phyloP scores from a whole-genome alignment of 2,888 invertebrate species.

The Polyommatus icarus region DNA sequence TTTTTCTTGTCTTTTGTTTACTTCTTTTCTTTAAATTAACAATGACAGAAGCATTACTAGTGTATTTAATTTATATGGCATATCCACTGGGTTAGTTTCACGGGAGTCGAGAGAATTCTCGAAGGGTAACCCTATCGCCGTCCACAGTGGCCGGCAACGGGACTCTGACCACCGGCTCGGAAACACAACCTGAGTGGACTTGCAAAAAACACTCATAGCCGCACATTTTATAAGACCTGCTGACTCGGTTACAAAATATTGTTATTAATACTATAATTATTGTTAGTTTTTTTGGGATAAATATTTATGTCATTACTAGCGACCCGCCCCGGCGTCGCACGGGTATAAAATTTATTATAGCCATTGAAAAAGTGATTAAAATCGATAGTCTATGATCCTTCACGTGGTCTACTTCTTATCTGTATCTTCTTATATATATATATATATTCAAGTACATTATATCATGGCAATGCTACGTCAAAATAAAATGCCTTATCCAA shows the following conservation, averaged over 20 bases:
- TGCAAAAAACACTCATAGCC: slow-evolving; percentile 8
- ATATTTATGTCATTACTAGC: no score
- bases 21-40: no score
- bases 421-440: no score
- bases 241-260: background rate
- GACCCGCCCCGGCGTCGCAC: no score
- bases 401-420: no score
- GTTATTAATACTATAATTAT: background rate
- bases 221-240: background rate
- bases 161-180: slow-evolving; percentile 42
- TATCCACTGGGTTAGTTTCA: slow-evolving; percentile 31
- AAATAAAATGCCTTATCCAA: no score
- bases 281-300: background rate
- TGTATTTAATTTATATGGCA: background rate
- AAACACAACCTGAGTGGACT: slow-evolving; percentile 40
- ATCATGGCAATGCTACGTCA: no score
- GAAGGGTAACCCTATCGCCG: slow-evolving; percentile 63
- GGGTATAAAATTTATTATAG: no score
- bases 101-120: slow-evolving; percentile 39
- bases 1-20: no score
- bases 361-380: no score
- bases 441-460: no score
- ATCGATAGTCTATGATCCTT: no score
- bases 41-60: background rate
- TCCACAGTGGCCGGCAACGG: slow-evolving; percentile 38